Evolutionary conservation across 2,888 invertebrate genomes (phyloP), one percentile per base, ranked within the genome.

Genomic region (Acheta domesticus): DNA sequence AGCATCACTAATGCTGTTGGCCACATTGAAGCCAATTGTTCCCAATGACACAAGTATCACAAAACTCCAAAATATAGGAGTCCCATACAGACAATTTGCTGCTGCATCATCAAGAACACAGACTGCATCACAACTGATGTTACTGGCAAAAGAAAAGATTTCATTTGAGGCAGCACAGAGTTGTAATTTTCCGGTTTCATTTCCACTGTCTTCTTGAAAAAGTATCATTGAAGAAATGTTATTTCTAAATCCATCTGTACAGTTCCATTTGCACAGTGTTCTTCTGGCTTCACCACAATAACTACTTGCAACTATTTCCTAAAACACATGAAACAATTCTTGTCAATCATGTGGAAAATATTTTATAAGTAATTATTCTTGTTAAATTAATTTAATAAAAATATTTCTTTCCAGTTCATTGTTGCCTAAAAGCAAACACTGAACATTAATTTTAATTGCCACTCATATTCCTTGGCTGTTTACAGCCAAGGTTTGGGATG

Each of bases 1-100:
- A 1, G 96, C 96, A 86, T 97, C 97, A 74, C 94, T 94, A 74
- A 97, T 92, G 77, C 94, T 95, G 84, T 96, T 94, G 50, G 93
- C 91, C 0, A 97, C 96, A 85, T 95, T 95, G 85, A 93, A 95
- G 4, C 93, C 93, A 80, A 95, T 93, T 2, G 92, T 93, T 49
- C 94, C 94, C 1, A 93, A 82, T 75, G 92, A 92, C 89, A 94
- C 91, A 36, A 94, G 86, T 1, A 92, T 82, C 0, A 94, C 91
- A 83, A 94, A 95, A 3, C 89, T 88, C 94, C 94, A 94, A 86
- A 95, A 95, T 0, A 90, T 89, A 0, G 87, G 84, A 0, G 92
- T 91, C 81, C 87, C 87, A 83, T 93, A 93, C 21, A 93, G 86
- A 80, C 84, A 85, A 62, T 81, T 78, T 76, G 83, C 80, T 1